phyloP scores from a whole-genome alignment of 2,888 invertebrate species.

The Stenurella melanura region DNA sequence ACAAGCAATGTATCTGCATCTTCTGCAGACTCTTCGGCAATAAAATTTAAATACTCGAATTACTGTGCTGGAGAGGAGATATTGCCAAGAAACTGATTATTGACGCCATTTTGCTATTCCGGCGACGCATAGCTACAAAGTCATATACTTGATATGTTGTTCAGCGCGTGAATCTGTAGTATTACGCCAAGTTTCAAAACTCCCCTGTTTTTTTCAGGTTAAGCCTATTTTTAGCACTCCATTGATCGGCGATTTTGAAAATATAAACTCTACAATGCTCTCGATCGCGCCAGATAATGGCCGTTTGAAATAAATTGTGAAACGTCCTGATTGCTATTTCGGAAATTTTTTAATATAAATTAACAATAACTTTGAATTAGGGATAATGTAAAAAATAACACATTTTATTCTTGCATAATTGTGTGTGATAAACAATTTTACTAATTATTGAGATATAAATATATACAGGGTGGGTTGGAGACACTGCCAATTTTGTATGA shows the following conservation, averaged over 20 bases:
- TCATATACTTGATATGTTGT: too few species aligned
- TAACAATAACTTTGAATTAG: constrained; percentile 28
- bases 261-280: constrained; percentile 9
- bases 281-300: neutral
- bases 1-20: too few species aligned
- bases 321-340: constrained; percentile 13
- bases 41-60: too few species aligned
- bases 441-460: constrained; percentile 51
- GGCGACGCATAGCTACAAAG: too few species aligned
- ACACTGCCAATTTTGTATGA: neutral
- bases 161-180: too few species aligned
- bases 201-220: too few species aligned
- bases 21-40: too few species aligned
- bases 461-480: constrained; percentile 24
- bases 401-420: constrained; percentile 44
- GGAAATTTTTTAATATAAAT: constrained; percentile 22
- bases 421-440: constrained; percentile 57
- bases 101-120: too few species aligned
- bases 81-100: too few species aligned
- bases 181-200: too few species aligned
- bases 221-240: too few species aligned
- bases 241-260: constrained; percentile 7
- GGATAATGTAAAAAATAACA: constrained; percentile 30
- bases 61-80: too few species aligned
- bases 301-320: neutral